Conservation (phyloP, 2,888 invertebrate species). For the Malachius bipustulatus region DNA sequence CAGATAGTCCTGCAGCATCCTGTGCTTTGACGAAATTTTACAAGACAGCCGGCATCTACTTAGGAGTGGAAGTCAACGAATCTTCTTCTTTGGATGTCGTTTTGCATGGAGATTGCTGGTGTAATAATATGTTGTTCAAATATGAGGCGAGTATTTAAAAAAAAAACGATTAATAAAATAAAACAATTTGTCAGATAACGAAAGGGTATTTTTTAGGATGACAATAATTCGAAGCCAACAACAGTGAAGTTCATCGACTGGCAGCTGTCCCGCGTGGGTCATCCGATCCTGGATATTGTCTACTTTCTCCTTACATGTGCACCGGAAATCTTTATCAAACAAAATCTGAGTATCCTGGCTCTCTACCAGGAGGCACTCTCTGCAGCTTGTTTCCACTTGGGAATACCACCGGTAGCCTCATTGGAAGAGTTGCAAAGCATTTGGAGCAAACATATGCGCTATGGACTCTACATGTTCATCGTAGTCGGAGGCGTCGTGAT, state of each 20-base stretch:
- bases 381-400: too few relatives aligned
- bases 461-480: constrained; percentile 13
- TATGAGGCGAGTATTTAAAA: constrained; percentile 16
- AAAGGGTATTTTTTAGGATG: constrained; percentile 14
- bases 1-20: too few relatives aligned
- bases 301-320: constrained; percentile 23
- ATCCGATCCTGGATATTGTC: constrained; percentile 23
- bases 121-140: constrained; percentile 17
- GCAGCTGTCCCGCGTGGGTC: constrained; percentile 20
- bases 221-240: constrained; percentile 16
- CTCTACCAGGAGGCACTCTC: too few relatives aligned
- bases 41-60: too few relatives aligned
- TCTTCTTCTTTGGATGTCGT: too few relatives aligned
- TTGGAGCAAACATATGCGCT: too few relatives aligned
- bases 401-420: too few relatives aligned
- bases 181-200: not conserved
- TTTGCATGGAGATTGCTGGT: constrained; percentile 14
- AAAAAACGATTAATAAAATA: too few relatives aligned
- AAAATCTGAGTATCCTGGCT: too few relatives aligned
- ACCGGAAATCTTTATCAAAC: constrained; percentile 18
- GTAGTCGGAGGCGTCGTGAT: constrained; percentile 13
- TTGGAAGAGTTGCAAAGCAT: too few relatives aligned
- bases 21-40: too few relatives aligned
- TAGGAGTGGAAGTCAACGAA: too few relatives aligned
- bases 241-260: constrained; percentile 23